These are phyloP conservation scores for Piprites chloris DNA, from an alignment of 2,113 vertebrate genomes.

Conservation along the genomic window DNA sequence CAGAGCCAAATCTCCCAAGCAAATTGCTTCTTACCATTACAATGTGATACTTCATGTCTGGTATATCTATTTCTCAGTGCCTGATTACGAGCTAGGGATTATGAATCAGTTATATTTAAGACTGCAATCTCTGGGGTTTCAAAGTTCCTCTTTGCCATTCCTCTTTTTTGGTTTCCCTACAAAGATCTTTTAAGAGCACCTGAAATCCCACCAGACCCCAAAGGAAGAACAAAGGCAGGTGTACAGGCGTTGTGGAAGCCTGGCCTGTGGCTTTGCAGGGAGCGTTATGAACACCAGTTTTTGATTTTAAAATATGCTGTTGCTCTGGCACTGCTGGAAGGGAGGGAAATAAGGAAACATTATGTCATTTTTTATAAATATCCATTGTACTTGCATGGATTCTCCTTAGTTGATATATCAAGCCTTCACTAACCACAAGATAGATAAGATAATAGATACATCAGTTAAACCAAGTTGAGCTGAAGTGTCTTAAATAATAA, in stretches of 20 bases:
- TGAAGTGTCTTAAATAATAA: slow-evolving; percentile 17
- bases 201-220: background rate
- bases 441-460: background rate
- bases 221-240: background rate
- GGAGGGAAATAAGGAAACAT: background rate
- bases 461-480: slow-evolving; percentile 8
- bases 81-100: background rate
- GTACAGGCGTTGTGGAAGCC: background rate
- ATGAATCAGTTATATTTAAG: background rate
- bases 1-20: background rate
- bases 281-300: background rate
- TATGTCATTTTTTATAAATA: background rate
- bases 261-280: background rate
- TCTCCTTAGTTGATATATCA: background rate
- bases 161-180: background rate
- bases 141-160: background rate
- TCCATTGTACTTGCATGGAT: background rate
- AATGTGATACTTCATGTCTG: background rate
- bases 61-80: background rate
- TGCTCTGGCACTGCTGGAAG: background rate
- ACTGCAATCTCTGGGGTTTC: background rate
- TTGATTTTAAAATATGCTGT: background rate
- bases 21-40: background rate
- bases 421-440: background rate
- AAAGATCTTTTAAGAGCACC: background rate